Evolutionary conservation across 2,888 invertebrate genomes (phyloP).

Genomic region (Ariolimax columbianus): DNA sequence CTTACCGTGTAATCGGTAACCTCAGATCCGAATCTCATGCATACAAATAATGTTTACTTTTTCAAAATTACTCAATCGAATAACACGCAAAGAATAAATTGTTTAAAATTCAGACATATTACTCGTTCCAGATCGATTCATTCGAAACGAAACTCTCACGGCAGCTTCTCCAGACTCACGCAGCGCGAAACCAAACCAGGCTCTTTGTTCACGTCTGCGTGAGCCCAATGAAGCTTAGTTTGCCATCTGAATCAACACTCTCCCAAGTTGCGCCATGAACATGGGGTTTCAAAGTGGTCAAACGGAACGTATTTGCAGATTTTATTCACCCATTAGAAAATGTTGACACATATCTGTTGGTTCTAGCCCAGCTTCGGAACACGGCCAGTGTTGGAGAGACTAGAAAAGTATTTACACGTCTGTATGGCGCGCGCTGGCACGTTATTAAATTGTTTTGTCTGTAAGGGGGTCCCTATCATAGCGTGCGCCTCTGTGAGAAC

Average conservation of each 20-base stretch:
- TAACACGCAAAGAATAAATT: conserved; percentile 7
- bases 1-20: neutral
- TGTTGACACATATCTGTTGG: conserved; percentile 43
- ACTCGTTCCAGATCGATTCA: conserved; percentile 2
- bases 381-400: neutral
- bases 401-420: conserved; percentile 36
- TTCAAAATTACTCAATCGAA: conserved; percentile 17
- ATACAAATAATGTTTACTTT: conserved; percentile 22
- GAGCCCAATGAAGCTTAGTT: neutral
- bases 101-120: conserved; percentile 13
- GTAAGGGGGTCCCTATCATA: conserved; percentile 4
- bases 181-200: neutral
- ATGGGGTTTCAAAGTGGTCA: conserved; percentile 26
- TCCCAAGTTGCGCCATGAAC: conserved; percentile 11
- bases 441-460: conserved; percentile 43
- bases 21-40: neutral
- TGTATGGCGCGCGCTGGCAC: conserved; percentile 13
- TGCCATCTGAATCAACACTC: conserved; percentile 37
- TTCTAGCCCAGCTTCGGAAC: conserved; percentile 22
- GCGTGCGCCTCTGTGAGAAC: conserved; percentile 3
- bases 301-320: conserved; percentile 32
- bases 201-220: conserved; percentile 16
- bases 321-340: conserved; percentile 30
- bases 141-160: neutral
- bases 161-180: neutral